Evolutionary conservation across 1,140 invertebrate genomes (phyloP).

Genomic region (Drosophila nigrodunni): DNA sequence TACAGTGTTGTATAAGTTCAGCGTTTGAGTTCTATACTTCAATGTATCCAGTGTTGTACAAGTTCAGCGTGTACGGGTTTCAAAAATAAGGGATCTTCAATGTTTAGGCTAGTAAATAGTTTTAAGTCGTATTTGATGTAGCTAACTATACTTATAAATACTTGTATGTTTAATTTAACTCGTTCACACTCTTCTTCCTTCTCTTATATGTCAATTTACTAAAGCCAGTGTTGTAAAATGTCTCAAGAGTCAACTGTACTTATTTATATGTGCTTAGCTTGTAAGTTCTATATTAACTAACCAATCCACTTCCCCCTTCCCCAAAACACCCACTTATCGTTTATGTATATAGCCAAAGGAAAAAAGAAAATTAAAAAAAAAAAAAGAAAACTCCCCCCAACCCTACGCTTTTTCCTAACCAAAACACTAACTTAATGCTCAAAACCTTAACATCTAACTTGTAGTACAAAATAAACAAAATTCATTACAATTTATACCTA

Average conservation of each 20-base stretch:
- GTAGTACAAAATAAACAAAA: conserved; percentile 77
- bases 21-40: conserved; percentile 21
- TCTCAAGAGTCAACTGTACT: conserved; percentile 49
- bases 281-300: conserved; percentile 48
- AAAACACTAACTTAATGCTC: conserved; percentile 70
- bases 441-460: conserved; percentile 63
- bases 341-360: conserved; percentile 56
- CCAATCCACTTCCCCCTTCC: background rate
- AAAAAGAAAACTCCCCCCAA: conserved; percentile 17
- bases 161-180: conserved; percentile 42
- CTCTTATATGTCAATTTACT: background rate
- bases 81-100: conserved; percentile 46
- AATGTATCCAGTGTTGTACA: conserved; percentile 31
- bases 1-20: too few species aligned
- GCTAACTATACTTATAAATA: conserved; percentile 34
- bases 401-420: conserved; percentile 72
- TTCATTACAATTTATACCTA: conserved; percentile 47
- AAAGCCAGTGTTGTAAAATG: conserved; percentile 51
- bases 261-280: conserved; percentile 52
- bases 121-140: conserved; percentile 41
- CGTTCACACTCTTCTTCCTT: conserved; percentile 17
- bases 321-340: conserved; percentile 25
- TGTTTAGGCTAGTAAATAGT: conserved; percentile 34
- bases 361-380: conserved; percentile 14
- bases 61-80: conserved; percentile 38